Conservation (phyloP, 2,888 invertebrate genomes). For the Biston stratarius region DNA sequence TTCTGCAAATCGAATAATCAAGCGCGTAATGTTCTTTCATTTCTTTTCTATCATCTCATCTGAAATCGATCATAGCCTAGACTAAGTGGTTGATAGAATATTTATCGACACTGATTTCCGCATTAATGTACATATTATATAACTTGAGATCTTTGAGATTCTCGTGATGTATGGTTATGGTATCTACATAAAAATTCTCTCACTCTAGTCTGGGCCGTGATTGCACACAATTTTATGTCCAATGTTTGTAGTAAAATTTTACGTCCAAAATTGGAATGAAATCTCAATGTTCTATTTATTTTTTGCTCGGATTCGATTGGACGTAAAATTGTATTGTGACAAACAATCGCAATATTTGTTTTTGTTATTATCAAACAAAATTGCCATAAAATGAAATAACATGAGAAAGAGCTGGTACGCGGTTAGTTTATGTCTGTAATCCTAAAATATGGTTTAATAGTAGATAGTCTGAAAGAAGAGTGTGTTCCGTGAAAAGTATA, state of each 20-base stretch:
- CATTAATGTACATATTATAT: background rate
- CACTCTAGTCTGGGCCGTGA: no score
- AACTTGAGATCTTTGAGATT: no score
- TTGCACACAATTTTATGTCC: no score
- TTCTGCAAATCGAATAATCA: slow-evolving; percentile 17
- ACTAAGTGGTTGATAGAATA: slow-evolving; percentile 11
- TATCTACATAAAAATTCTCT: no score
- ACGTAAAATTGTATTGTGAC: background rate
- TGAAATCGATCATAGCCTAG: slow-evolving; percentile 17
- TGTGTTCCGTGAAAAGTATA: no score
- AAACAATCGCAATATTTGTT: background rate
- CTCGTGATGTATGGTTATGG: no score
- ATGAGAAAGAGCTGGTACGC: no score
- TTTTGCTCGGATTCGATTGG: background rate
- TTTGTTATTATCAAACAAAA: background rate
- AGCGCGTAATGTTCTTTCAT: slow-evolving; percentile 5
- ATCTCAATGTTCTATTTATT: background rate
- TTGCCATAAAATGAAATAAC: background rate
- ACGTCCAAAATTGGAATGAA: background rate
- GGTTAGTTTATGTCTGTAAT: no score
- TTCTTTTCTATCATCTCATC: slow-evolving; percentile 20
- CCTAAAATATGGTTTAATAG: no score
- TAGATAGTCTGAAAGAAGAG: no score
- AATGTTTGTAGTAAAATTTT: background rate
- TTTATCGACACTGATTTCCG: slow-evolving; percentile 9